These are phyloP conservation scores for Channa argus DNA, from an alignment of 2,113 vertebrate genomes.

Conservation along the genomic window DNA sequence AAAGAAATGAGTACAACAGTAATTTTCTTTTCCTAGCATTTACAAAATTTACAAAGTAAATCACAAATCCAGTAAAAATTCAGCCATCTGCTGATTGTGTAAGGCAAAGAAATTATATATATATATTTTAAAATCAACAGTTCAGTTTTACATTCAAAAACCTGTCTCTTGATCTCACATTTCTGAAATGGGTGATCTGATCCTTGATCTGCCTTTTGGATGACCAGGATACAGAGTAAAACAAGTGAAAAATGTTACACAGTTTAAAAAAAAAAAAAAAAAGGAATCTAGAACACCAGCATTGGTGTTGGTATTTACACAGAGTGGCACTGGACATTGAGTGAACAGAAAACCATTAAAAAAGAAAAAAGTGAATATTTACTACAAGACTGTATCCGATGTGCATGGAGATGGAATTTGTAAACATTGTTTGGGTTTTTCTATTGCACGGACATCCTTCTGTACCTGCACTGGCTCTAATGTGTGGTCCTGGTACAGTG, in stretches of 20 bases:
- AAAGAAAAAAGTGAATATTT: neutral
- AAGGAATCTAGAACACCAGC: constrained; percentile 19
- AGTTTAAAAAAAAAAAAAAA: constrained; percentile 33
- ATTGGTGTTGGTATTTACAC: constrained; percentile 62
- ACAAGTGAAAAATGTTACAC: constrained; percentile 51
- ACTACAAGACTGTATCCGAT: constrained; percentile 38
- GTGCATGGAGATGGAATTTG: constrained; percentile 40
- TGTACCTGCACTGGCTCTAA: constrained; percentile 46
- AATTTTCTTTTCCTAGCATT: constrained; percentile 76
- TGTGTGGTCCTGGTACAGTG: neutral
- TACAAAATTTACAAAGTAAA: constrained; percentile 85
- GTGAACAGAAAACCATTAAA: constrained; percentile 23
- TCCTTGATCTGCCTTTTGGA: constrained; percentile 40
- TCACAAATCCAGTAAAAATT: constrained; percentile 80
- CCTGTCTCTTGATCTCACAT: constrained; percentile 64
- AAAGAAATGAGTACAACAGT: constrained; percentile 61
- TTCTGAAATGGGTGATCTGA: constrained; percentile 45
- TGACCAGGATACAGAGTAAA: constrained; percentile 42
- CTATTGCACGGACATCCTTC: constrained; percentile 59
- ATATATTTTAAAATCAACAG: constrained; percentile 70
- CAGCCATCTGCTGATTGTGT: constrained; percentile 75
- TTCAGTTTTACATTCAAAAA: constrained; percentile 82
- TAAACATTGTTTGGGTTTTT: constrained; percentile 57
- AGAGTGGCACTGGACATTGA: constrained; percentile 65
- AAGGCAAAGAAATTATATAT: constrained; percentile 78